A percentile compares a stretch with the other conserved stretches of the same genome.
Evolutionary conservation across 2,113 vertebrate genomes (phyloP).

Genomic region (western clawed frog (Xenopus tropicalis)): UCB_Xtro_10.0 CM004445.2:113291501-113292000

Average conservation of each 20-base stretch:
- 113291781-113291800: conserved; percentile 57
- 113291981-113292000: neutral
- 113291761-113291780: conserved; percentile 53
- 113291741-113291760: conserved; percentile 59
- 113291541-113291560: neutral
- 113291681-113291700: conserved; percentile 33
- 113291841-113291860: conserved; percentile 31
- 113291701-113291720: conserved; percentile 51
- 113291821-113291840: conserved; percentile 48
- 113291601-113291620: neutral
- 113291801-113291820: conserved; percentile 52
- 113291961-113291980: neutral
- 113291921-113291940: conserved; percentile 21
- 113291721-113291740: conserved; percentile 56
- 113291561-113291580: neutral
- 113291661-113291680: conserved; percentile 7
- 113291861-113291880: conserved; percentile 45
- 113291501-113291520: no score
- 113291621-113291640: neutral
- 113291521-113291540: neutral
- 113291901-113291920: conserved; percentile 24
- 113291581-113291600: neutral
- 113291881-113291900: conserved; percentile 1
- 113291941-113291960: conserved; percentile 38
- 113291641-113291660: neutral